Evolutionary conservation across 2,888 invertebrate genomes (phyloP).

Genomic region (Drosophila pseudotakahashii): DNA sequence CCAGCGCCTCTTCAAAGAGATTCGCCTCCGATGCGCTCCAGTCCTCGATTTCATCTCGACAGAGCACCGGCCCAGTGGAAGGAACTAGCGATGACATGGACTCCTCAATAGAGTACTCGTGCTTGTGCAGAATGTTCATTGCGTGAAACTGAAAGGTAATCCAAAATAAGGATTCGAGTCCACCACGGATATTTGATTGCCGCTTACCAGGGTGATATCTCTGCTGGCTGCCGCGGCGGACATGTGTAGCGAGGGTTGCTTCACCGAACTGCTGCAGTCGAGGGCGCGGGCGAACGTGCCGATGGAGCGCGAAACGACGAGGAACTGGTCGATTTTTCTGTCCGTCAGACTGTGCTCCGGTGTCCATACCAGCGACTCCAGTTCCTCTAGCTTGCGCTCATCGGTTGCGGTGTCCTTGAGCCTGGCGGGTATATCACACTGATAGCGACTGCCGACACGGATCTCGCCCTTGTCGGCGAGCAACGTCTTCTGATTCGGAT

Average conservation of each 20-base stretch:
- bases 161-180: neutral
- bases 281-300: slow-evolving; percentile 99
- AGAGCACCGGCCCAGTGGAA: slow-evolving; percentile 96
- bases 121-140: slow-evolving; percentile 98
- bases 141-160: slow-evolving; percentile 92
- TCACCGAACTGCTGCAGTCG: slow-evolving; percentile 98
- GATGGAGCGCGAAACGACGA: slow-evolving; percentile 96
- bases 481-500: slow-evolving; percentile 99
- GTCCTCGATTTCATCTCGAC: slow-evolving; percentile 99
- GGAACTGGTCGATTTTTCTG: slow-evolving; percentile 99
- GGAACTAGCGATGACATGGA: slow-evolving; percentile 97
- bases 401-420: slow-evolving; percentile 89
- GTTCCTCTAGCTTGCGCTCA: slow-evolving; percentile 89
- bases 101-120: slow-evolving; percentile 95
- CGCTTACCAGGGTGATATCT: slow-evolving; percentile 94
- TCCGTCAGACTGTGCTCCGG: slow-evolving; percentile 96
- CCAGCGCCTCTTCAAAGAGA: slow-evolving; percentile 99
- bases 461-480: slow-evolving; percentile 99
- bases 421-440: slow-evolving; percentile 95
- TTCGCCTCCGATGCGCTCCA: slow-evolving; percentile 99
- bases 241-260: slow-evolving; percentile 99
- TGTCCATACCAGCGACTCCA: slow-evolving; percentile 97
- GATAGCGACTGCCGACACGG: slow-evolving; percentile 96
- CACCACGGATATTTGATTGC: neutral
- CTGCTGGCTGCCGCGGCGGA: slow-evolving; percentile 99